Base-by-base conservation (phyloP, 2,888 invertebrate species). In the Polymixis flavicincta region DNA sequence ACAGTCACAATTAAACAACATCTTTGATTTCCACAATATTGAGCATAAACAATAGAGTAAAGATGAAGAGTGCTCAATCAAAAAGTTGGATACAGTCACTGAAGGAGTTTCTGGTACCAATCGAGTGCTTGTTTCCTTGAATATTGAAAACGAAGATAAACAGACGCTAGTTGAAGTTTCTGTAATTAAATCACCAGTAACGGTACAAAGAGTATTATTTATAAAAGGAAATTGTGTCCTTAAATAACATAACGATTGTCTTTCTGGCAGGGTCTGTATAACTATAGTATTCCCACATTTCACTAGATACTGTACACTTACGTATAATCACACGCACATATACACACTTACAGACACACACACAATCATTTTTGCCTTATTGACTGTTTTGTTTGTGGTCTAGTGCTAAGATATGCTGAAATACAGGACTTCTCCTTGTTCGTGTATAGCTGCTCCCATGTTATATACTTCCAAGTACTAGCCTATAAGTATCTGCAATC, bases 121-220 rank as follows among this genome's bases (percentile, higher is more conserved):
- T 71, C 42, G 32, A 76, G 55, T 42, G 50, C 25, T 71, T 63
- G 55, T 57, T 79, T 52, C 61, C 2, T 32, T 13, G 42, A 72
- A 64, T 57, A 79, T 72, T 72, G 50, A 3, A 57, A 71, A 55
- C 7, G 71, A 55, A 78, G 48, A 76, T 50, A 79, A 79, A 79
- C 42, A 79, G 50, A 57, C 17, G 32, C 13, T 25, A 37, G 32
- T 77, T 59, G 19, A 63, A 71, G 50, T 63, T 52, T 28, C n/a
- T 17, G 17, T 8, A 55, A 76, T 78, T 70, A 52, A 70, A 54
- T 25, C 6, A 45, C 1, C n/a, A 69, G 4, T 28, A 60, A 25
- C 14, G 1, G 28, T 70, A 63, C 61, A 28, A 55, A 42, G 54
- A 28, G 77, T 13, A 45, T 60, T n/a, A 6, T 19, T 11, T 17